Conservation (phyloP, 2,888 invertebrate genomes). For the Dryobotodes eremita region DNA sequence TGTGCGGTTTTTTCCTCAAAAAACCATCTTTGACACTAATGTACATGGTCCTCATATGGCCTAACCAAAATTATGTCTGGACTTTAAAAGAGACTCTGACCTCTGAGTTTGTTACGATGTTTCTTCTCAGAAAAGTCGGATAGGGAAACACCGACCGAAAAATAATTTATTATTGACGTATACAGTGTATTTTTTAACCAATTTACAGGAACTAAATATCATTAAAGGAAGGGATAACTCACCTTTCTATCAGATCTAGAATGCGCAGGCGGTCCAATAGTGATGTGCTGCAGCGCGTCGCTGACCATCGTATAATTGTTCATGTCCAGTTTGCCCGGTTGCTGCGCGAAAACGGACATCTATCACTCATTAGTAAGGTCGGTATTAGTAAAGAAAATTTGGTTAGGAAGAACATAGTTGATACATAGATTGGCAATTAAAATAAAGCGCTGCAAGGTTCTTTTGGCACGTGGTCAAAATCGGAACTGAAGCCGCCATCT, state of each 20-base stretch:
- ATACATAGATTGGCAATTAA: neutral
- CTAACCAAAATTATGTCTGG: no score
- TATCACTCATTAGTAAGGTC: slow-evolving; percentile 49
- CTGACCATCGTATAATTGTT: slow-evolving; percentile 97
- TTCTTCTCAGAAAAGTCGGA: no score
- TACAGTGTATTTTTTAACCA: no score
- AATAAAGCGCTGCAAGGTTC: neutral
- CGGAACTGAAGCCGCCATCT: neutral
- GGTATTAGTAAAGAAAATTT: slow-evolving; percentile 32
- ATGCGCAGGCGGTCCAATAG: slow-evolving; percentile 89
- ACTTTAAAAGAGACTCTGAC: no score
- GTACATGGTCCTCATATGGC: no score
- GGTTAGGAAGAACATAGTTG: slow-evolving; percentile 31
- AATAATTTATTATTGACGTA: no score
- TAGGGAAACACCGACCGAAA: no score
- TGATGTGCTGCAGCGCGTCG: slow-evolving; percentile 94
- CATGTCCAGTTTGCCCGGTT: slow-evolving; percentile 97
- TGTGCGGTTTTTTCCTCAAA: no score
- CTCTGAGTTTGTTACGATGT: no score
- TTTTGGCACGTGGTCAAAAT: neutral
- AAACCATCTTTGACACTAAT: no score
- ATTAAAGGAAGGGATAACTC: slow-evolving; percentile 59
- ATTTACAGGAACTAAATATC: no score
- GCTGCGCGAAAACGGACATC: slow-evolving; percentile 83
- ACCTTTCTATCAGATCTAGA: slow-evolving; percentile 92